Conservation (phyloP, 2,113 vertebrate species). For the Oxyruncus cristatus region DNA sequence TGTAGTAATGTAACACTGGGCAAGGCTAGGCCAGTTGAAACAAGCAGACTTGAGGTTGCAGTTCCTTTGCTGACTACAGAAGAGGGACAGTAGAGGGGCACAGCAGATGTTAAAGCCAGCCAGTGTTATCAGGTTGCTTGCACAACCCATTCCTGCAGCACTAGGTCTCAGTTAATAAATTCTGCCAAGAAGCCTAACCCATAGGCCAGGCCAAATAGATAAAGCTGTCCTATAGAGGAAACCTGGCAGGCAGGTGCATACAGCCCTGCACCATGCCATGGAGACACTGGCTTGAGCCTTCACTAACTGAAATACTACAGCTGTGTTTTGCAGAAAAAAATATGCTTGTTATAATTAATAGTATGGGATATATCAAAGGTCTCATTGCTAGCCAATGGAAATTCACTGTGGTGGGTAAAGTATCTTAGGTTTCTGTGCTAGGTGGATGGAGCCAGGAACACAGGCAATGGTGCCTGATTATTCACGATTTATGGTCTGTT, state of each 20-base stretch:
- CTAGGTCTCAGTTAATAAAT: not conserved
- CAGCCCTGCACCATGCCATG: not conserved
- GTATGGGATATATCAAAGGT: not conserved
- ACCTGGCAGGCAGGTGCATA: not conserved
- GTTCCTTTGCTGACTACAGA: not conserved
- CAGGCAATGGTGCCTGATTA: not conserved
- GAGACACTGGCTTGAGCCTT: not conserved
- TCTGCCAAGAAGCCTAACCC: not conserved
- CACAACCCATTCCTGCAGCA: not conserved
- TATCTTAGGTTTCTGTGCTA: not conserved
- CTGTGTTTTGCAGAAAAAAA: not conserved
- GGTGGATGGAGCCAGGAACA: not conserved
- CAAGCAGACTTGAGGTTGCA: not conserved
- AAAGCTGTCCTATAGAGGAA: not conserved
- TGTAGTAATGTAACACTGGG: not conserved
- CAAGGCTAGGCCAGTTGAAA: not conserved
- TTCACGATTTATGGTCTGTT: not conserved
- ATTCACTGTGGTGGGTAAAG: slow-evolving; percentile 11
- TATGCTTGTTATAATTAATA: not conserved
- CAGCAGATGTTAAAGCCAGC: not conserved
- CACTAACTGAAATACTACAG: not conserved
- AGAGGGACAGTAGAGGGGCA: not conserved
- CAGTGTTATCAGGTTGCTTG: not conserved
- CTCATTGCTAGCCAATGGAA: not conserved
- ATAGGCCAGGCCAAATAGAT: not conserved